These are phyloP conservation scores for Lithodes maja DNA, from an alignment of 2,888 invertebrate species.

Conservation along the genomic window DNA sequence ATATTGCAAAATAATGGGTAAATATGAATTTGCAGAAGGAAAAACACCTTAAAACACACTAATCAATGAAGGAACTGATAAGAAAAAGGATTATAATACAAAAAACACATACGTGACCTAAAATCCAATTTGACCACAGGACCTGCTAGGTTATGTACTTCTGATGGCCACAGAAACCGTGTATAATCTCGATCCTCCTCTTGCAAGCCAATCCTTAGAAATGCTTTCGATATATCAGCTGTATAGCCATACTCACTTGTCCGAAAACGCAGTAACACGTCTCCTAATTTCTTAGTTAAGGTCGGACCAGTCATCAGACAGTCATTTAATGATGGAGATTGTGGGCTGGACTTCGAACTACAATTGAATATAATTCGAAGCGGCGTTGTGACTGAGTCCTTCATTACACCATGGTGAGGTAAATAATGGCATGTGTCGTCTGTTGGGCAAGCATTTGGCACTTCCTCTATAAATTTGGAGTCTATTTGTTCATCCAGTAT, in stretches of 20 bases:
- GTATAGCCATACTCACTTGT: background rate
- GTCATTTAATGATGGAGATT: background rate
- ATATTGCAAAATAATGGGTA: no score
- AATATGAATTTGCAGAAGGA: no score
- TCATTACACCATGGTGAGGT: constrained; percentile 18
- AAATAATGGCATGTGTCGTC: background rate
- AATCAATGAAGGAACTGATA: no score
- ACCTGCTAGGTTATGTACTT: background rate
- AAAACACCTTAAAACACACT: no score
- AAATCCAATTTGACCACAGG: no score
- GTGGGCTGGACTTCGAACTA: background rate
- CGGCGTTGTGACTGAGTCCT: constrained; percentile 11
- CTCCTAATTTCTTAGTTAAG: constrained; percentile 15
- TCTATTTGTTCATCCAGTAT: background rate
- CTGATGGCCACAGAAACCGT: constrained; percentile 12
- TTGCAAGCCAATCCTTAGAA: constrained; percentile 18
- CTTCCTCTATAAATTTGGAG: background rate
- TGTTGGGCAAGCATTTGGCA: background rate
- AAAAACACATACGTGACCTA: no score
- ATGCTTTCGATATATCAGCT: background rate
- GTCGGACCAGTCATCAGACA: constrained; percentile 7
- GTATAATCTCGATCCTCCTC: constrained; percentile 1
- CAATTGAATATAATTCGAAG: constrained; percentile 9
- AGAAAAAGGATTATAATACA: no score
- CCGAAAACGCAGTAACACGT: background rate